Base-by-base conservation (phyloP, 2,888 invertebrate genomes). In the Polia nebulosa region DNA sequence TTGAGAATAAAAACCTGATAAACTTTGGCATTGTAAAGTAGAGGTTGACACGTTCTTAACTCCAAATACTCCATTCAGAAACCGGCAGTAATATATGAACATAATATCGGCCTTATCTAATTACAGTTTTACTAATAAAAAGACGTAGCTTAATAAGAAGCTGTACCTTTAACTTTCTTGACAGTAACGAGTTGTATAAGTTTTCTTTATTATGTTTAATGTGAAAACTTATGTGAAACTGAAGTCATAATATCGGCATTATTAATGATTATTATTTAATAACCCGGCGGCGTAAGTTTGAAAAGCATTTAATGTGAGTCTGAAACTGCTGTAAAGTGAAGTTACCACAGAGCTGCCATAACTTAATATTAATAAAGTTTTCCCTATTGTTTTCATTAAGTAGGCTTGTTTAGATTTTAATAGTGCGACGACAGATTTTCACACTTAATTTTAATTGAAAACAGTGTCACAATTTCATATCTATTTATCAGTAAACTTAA, bases 331-430 rank as follows among this genome's bases (percentile, higher is more conserved):
- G 57, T 76, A 36, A 76, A 75, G 56, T 68, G 62, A 72, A 71
- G 62, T 69, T 70, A 27, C 53, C 49, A 9, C 17, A n/a, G 32
- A 69, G 58, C 29, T 59, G 59, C 61, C 63, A 62, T 69, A 65
- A 73, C 66, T 78, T 73, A 68, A 76, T 79, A 86, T 85, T 83
- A 82, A 79, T 84, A 79, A 86, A 85, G 83, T 84, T 83, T 71
- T 34, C 44, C 44, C 56, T 53, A 70, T 76, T 76, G 58, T 72
- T 70, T 72, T n/a, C 51, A 68, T 22, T 62, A 60, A 68, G 53
- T 49, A 53, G 29, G n/a, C 49, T 41, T 20, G 39, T 61, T 27
- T 62, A 69, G 58, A 49, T 62, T 64, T 71, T 58, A 67, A 64
- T 67, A 27, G 29, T 34, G 47, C 5, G 61, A 52, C 7, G 61